These are phyloP conservation scores for Drosophila nigricruria DNA, from an alignment of 2,888 invertebrate species.

Conservation along the genomic window DNA sequence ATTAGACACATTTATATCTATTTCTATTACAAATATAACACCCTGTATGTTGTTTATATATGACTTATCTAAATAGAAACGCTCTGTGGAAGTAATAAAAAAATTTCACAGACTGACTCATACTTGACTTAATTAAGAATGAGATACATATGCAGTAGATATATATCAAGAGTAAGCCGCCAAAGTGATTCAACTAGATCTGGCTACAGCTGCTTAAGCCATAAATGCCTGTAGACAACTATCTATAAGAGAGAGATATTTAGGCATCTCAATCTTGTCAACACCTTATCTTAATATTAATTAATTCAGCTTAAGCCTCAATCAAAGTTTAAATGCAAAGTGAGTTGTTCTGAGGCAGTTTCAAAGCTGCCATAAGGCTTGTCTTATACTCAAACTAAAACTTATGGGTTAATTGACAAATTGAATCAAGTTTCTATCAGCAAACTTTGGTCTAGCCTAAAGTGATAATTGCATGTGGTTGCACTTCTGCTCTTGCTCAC, in stretches of 20 bases:
- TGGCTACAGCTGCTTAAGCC: constrained; percentile 6
- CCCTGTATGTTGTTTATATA: constrained; percentile 20
- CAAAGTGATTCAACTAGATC: constrained; percentile 25
- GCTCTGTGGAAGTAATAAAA: constrained; percentile 3
- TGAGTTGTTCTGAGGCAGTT: neutral
- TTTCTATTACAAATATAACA: neutral
- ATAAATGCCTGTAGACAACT: neutral
- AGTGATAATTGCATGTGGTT: constrained; percentile 70
- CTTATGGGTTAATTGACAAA: constrained; percentile 34
- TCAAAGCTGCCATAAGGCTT: neutral
- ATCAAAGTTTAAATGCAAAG: neutral
- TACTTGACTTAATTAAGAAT: constrained; percentile 7
- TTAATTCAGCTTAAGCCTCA: neutral
- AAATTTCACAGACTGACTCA: constrained; percentile 5
- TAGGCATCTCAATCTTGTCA: neutral
- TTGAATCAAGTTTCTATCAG: constrained; percentile 36
- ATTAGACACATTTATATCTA: neutral
- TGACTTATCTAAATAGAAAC: constrained; percentile 22
- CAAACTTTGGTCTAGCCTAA: constrained; percentile 12
- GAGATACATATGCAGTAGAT: neutral
- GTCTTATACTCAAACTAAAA: neutral
- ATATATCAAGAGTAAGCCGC: neutral
- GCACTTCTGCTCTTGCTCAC: neutral
- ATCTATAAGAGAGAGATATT: neutral
- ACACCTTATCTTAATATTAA: neutral